Percentiles rank a stretch among this genome's conserved stretches.
Evolutionary conservation across 1,140 invertebrate genomes (phyloP).

Genomic region (Drosophila navojoa): DNA sequence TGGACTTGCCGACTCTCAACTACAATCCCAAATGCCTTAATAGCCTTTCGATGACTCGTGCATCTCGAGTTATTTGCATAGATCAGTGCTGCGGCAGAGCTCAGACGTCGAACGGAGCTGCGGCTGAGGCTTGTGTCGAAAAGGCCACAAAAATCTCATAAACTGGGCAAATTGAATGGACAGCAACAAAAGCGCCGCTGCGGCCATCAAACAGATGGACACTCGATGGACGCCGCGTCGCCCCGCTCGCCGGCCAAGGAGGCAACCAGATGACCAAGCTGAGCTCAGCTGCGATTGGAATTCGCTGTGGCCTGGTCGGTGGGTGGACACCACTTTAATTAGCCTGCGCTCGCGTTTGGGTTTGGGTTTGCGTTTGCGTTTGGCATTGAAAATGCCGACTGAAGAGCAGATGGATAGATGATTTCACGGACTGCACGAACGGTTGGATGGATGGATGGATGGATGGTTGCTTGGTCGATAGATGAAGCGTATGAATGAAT

Average conservation of each 20-base stretch:
- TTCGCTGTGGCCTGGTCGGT: conserved; percentile 48
- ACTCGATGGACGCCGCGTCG: neutral
- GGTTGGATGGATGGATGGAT: conserved; percentile 26
- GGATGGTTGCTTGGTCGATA: conserved; percentile 33
- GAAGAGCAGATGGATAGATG: conserved; percentile 38
- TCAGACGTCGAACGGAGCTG: conserved; percentile 3
- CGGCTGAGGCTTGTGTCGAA: conserved; percentile 27
- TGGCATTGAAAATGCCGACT: conserved; percentile 68
- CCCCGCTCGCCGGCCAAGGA: neutral
- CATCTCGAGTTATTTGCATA: too few relatives aligned
- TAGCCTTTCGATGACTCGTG: too few relatives aligned
- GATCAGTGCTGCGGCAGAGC: neutral
- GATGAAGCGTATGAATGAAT: conserved; percentile 37
- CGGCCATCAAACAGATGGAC: conserved; percentile 34
- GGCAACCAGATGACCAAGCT: conserved; percentile 35
- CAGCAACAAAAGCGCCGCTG: conserved; percentile 62
- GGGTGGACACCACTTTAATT: conserved; percentile 81
- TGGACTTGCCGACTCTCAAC: too few relatives aligned
- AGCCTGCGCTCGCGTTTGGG: conserved; percentile 54
- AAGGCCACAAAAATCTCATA: conserved; percentile 71
- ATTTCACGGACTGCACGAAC: conserved; percentile 28
- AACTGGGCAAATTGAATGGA: conserved; percentile 67
- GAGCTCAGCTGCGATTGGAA: conserved; percentile 18
- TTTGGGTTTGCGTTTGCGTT: conserved; percentile 33
- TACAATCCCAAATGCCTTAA: too few relatives aligned